Evolutionary conservation across 2,113 vertebrate species (phyloP).

Genomic region (Baryphthengus martii): DNA sequence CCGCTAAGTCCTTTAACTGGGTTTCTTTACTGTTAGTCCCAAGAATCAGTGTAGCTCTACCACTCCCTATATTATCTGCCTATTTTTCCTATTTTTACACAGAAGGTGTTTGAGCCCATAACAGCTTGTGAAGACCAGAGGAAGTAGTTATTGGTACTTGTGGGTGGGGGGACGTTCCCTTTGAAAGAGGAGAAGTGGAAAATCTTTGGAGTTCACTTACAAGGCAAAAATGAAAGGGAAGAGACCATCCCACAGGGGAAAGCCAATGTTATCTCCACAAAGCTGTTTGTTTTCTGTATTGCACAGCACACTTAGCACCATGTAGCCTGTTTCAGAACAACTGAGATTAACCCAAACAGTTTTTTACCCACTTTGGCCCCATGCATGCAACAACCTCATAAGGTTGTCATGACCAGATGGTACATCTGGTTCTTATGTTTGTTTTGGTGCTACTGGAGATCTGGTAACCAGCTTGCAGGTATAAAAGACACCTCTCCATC

Average conservation of each 20-base stretch:
- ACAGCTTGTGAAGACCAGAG: neutral
- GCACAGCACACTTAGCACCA: neutral
- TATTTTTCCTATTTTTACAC: neutral
- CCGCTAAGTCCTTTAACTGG: neutral
- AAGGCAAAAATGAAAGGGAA: neutral
- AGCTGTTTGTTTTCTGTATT: neutral
- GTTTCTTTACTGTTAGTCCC: neutral
- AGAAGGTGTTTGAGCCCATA: neutral
- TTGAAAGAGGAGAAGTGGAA: neutral
- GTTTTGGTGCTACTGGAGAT: neutral
- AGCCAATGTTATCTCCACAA: neutral
- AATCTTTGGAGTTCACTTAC: neutral
- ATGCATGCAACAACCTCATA: neutral
- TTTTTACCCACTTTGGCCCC: neutral
- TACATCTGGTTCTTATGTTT: neutral
- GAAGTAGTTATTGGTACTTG: neutral
- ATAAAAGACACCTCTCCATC: neutral
- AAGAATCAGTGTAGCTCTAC: neutral
- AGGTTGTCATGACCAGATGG: neutral
- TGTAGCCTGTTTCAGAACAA: neutral
- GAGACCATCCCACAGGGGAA: neutral
- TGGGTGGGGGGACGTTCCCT: neutral
- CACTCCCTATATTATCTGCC: neutral
- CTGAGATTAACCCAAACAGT: neutral
- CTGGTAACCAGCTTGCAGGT: neutral